Percentiles rank a stretch among this genome's conserved stretches.
phyloP scores from a whole-genome alignment of 1,140 invertebrate species.

The Drosophila melanogaster region Release_6_plus_ISO1_MT NT_037436.4:10024001-10024500 shows the following conservation, averaged over 20 bases:
- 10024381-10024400: constrained; percentile 15
- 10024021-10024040: constrained; percentile 46
- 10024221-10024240: constrained; percentile 2
- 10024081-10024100: constrained; percentile 74
- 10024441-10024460: too few relatives aligned
- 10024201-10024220: constrained; percentile 12
- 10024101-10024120: constrained; percentile 27
- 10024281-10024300: constrained; percentile 49
- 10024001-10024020: constrained; percentile 54
- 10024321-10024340: constrained; percentile 43
- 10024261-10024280: constrained; percentile 9
- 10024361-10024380: neutral
- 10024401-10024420: neutral
- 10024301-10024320: constrained; percentile 56
- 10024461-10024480: too few relatives aligned
- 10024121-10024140: constrained; percentile 19
- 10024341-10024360: neutral
- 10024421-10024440: neutral
- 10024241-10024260: neutral
- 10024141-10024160: constrained; percentile 56
- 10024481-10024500: too few relatives aligned
- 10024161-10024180: constrained; percentile 36
- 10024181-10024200: constrained; percentile 44
- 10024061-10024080: constrained; percentile 14
- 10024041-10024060: constrained; percentile 15